Evolutionary conservation across 1,140 invertebrate genomes (phyloP).

Genomic region (Drosophila mayri): DNA sequence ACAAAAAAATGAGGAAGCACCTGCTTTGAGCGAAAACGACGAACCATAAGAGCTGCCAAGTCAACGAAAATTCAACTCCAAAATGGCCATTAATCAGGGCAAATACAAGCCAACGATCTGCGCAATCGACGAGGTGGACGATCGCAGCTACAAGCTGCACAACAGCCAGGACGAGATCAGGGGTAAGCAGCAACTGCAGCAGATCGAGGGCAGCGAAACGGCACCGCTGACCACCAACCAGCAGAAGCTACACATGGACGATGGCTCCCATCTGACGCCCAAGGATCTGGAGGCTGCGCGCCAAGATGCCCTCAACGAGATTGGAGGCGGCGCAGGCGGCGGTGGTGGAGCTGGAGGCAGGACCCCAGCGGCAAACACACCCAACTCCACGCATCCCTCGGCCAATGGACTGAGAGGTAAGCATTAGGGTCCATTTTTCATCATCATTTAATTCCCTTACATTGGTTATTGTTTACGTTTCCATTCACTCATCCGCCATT

Average conservation of each 20-base stretch:
- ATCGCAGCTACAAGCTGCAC: constrained; percentile 76
- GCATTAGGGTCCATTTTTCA: not conserved
- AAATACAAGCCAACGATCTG: constrained; percentile 80
- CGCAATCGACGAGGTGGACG: constrained; percentile 81
- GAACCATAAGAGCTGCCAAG: constrained; percentile 4
- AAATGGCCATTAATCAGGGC: constrained; percentile 78
- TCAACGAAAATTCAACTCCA: not conserved
- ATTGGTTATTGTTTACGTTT: not conserved
- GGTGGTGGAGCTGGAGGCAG: constrained; percentile 35
- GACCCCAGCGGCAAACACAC: constrained; percentile 67
- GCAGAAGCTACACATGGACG: constrained; percentile 78
- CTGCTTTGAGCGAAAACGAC: constrained; percentile 10
- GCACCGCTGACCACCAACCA: constrained; percentile 80
- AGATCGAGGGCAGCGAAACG: constrained; percentile 80
- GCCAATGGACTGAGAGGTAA: constrained; percentile 80
- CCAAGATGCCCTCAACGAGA: constrained; percentile 55
- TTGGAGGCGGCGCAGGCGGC: not conserved
- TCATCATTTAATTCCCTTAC: not conserved
- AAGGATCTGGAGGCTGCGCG: constrained; percentile 77
- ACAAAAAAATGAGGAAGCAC: constrained; percentile 15
- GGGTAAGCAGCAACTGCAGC: constrained; percentile 46
- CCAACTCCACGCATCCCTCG: constrained; percentile 68
- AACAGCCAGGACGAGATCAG: constrained; percentile 56
- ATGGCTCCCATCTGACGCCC: constrained; percentile 55
- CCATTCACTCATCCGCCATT: constrained; percentile 11